These are phyloP conservation scores for Eublepharis macularius DNA, from an alignment of 2,113 vertebrate genomes.

Conservation along the genomic window DNA sequence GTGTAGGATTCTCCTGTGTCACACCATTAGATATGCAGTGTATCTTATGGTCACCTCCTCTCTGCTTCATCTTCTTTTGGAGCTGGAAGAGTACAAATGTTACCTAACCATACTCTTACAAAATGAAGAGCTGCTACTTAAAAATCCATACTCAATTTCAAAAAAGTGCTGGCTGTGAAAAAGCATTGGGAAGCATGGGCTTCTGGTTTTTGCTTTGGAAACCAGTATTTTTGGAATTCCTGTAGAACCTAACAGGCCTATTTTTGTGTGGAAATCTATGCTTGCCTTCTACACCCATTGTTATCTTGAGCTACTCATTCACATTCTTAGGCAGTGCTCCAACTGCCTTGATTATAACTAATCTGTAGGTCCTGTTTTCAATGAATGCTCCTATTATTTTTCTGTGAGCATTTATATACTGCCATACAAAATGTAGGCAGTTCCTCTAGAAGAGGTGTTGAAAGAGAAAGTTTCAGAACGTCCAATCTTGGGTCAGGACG, in stretches of 20 bases:
- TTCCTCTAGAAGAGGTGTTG: neutral
- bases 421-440: neutral
- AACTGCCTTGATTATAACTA: conserved; percentile 1
- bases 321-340: neutral
- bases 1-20: neutral
- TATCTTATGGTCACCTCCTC: neutral
- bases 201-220: neutral
- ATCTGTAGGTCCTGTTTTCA: neutral
- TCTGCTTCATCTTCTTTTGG: neutral
- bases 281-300: neutral
- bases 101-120: neutral
- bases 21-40: neutral
- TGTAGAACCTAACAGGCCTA: neutral
- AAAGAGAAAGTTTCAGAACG: neutral
- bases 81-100: neutral
- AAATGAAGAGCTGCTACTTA: neutral
- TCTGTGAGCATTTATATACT: neutral
- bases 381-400: conserved; percentile 1
- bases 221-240: neutral
- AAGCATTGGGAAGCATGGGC: neutral
- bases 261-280: neutral
- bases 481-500: neutral
- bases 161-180: neutral
- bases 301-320: conserved; percentile 9
- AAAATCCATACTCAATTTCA: neutral